Percentiles rank a stretch among this genome's conserved stretches.
Conservation (phyloP, 1,140 invertebrate genomes). For the Schlechtendalia chinensis region DNA sequence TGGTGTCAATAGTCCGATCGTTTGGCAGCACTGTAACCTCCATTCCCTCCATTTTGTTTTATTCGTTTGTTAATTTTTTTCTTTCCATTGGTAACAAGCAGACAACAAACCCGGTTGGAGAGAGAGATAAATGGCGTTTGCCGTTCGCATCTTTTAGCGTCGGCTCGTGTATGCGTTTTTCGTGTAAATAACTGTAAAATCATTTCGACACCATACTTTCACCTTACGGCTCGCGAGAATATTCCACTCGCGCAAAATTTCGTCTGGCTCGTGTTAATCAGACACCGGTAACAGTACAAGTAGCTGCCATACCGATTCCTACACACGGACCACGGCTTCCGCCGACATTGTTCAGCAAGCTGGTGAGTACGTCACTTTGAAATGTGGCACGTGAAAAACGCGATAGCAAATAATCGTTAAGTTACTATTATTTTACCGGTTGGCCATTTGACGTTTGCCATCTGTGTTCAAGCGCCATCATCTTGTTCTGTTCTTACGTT, state of each 20-base stretch:
- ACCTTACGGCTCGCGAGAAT: background rate
- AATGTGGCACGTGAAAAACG: background rate
- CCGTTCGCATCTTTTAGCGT: constrained; percentile 10
- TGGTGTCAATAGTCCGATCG: background rate
- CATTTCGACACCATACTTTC: background rate
- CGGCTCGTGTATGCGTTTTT: background rate
- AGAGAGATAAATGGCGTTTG: constrained; percentile 38
- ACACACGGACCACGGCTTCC: background rate
- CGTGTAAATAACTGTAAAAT: background rate
- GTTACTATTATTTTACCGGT: no score
- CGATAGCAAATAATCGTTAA: no score
- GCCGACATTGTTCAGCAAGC: background rate
- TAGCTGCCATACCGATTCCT: background rate
- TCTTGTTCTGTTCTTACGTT: background rate
- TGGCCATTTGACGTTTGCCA: no score
- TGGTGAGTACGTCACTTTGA: background rate
- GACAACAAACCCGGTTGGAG: constrained; percentile 34
- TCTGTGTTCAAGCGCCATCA: background rate
- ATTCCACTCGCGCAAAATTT: background rate
- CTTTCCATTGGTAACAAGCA: constrained; percentile 3
- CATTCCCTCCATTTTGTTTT: no score
- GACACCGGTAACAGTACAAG: background rate
- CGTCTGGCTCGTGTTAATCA: background rate
- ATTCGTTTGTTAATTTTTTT: constrained; percentile 8
- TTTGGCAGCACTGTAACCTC: constrained; percentile 16